These are phyloP conservation scores for Natrix natrix DNA, from an alignment of 2,797 vertebrate species.

Conservation along the genomic window DNA sequence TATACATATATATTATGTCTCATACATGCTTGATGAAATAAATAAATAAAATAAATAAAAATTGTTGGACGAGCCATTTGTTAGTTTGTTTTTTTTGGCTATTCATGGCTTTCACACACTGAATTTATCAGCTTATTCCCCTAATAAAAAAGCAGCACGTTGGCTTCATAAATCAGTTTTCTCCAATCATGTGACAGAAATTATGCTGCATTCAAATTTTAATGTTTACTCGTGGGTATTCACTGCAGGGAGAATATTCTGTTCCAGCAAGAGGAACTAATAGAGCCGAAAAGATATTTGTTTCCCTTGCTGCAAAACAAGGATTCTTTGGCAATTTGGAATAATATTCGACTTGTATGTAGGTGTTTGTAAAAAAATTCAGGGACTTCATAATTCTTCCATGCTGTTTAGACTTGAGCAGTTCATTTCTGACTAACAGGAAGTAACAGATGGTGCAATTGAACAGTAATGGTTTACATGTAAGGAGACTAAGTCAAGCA, in stretches of 20 bases:
- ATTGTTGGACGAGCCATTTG: neutral
- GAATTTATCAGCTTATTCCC: neutral
- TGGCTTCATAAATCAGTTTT: conserved; percentile 2
- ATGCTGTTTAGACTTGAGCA: conserved; percentile 31
- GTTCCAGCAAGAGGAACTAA: conserved; percentile 12
- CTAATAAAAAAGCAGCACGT: neutral
- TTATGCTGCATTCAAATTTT: neutral
- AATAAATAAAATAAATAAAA: no score
- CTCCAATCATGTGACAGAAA: neutral
- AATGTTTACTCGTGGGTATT: conserved; percentile 1
- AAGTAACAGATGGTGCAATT: conserved; percentile 27
- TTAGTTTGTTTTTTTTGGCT: neutral
- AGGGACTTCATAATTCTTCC: conserved; percentile 21
- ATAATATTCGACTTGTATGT: conserved; percentile 30
- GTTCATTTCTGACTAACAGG: conserved; percentile 33
- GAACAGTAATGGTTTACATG: conserved; percentile 27
- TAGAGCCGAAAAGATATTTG: conserved; percentile 23
- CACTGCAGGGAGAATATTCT: conserved; percentile 17
- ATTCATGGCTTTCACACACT: neutral
- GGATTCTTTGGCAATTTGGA: conserved; percentile 21
- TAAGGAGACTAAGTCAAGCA: conserved; percentile 27
- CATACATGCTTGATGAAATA: no score
- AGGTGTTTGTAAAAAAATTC: conserved; percentile 27
- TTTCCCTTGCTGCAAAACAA: conserved; percentile 17
- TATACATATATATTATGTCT: no score